Evolutionary conservation across 2,113 vertebrate species (phyloP).

Genomic region (Pogonocichla stellata): DNA sequence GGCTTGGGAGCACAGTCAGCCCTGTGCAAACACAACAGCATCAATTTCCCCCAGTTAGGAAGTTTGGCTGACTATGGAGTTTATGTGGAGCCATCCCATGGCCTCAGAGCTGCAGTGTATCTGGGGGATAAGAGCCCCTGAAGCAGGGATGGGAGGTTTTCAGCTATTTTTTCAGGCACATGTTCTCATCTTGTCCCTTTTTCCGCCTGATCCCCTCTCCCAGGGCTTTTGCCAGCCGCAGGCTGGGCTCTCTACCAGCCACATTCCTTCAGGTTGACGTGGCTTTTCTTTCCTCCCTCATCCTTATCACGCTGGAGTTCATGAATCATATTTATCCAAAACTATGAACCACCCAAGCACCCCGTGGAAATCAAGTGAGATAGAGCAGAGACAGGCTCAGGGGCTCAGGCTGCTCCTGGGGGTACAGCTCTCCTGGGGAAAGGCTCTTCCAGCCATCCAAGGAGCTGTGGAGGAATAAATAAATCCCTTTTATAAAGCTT

Average conservation of each 20-base stretch:
- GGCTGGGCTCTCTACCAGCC: not conserved
- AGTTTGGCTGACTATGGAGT: not conserved
- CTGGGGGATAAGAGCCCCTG: not conserved
- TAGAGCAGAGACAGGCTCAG: not conserved
- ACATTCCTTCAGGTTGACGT: conserved; percentile 19
- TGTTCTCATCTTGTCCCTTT: not conserved
- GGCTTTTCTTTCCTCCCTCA: not conserved
- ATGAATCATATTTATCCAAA: not conserved
- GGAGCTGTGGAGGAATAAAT: not conserved
- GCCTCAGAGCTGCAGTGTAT: not conserved
- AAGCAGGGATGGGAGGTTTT: not conserved
- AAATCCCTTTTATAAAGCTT: not conserved
- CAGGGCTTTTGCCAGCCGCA: not conserved
- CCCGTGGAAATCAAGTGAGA: accelerated
- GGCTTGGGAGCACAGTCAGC: not conserved
- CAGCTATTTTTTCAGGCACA: not conserved
- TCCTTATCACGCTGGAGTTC: not conserved
- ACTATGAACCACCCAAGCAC: not conserved
- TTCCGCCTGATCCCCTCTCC: not conserved
- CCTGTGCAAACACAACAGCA: not conserved
- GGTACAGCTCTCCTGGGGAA: not conserved
- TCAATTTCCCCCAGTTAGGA: not conserved
- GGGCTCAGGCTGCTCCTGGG: accelerated
- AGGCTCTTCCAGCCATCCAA: not conserved
- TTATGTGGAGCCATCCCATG: not conserved